A percentile compares a stretch with the other conserved stretches of the same genome.
Evolutionary conservation across 1,140 invertebrate genomes (phyloP).

Genomic region (Ylistrum balloti): DNA sequence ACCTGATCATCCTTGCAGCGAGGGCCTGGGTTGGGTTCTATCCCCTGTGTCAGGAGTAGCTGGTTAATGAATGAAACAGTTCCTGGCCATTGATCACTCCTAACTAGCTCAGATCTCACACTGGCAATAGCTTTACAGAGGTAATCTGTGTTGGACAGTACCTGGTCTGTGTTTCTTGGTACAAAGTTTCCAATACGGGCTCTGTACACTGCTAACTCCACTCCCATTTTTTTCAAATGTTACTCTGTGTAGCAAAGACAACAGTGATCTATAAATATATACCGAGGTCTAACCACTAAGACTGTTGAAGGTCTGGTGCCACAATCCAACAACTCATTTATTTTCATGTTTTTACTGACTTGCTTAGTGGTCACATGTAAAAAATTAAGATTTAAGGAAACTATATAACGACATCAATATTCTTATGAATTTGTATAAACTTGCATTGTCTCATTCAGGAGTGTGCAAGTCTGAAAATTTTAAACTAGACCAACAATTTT

Average conservation of each 20-base stretch:
- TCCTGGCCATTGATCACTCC: not conserved
- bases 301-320: no score
- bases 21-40: conserved; percentile 1
- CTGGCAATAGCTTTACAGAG: not conserved
- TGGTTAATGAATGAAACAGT: not conserved
- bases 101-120: not conserved
- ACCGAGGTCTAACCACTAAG: no score
- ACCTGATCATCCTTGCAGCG: not conserved
- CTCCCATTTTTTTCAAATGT: not conserved
- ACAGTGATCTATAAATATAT: no score
- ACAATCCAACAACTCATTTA: no score
- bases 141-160: not conserved
- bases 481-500: no score
- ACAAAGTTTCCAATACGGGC: not conserved
- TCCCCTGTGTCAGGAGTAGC: not conserved
- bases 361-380: no score
- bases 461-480: no score
- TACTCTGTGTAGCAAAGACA: not conserved
- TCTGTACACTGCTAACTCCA: not conserved
- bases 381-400: no score
- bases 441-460: no score
- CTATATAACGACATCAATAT: no score
- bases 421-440: no score
- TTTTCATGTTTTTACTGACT: no score
- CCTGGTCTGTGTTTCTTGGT: not conserved